Conservation (phyloP, 2,888 invertebrate species). For the Nephrocerus scutellatus region DNA sequence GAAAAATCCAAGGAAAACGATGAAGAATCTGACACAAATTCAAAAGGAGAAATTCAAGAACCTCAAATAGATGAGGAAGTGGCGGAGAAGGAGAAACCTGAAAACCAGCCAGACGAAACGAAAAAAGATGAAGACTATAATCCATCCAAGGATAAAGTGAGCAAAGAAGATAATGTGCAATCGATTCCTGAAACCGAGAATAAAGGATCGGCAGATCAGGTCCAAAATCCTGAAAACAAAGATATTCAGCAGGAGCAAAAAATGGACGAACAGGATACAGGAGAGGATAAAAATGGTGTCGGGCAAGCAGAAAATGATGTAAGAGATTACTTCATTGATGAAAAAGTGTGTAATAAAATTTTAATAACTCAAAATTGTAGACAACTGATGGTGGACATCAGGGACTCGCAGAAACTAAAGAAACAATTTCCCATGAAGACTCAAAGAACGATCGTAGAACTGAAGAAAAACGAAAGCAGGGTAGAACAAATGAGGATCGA, state of each 20-base stretch:
- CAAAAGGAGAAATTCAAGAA: slow-evolving; percentile 38
- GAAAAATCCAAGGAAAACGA: slow-evolving; percentile 28
- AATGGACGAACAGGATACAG: slow-evolving; percentile 51
- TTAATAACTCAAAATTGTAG: too few species aligned
- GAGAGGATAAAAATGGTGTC: slow-evolving; percentile 56
- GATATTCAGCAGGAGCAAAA: slow-evolving; percentile 48
- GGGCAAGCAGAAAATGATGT: slow-evolving; percentile 68
- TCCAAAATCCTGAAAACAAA: slow-evolving; percentile 44
- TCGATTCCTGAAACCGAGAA: slow-evolving; percentile 40
- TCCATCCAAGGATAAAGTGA: slow-evolving; percentile 43
- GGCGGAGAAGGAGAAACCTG: slow-evolving; percentile 57
- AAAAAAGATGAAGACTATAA: slow-evolving; percentile 35
- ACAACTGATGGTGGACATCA: slow-evolving; percentile 59
- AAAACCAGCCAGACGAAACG: slow-evolving; percentile 54
- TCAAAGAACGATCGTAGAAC: slow-evolving; percentile 42
- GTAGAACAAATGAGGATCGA: slow-evolving; percentile 66
- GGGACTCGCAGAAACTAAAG: slow-evolving; percentile 48
- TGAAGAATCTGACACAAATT: slow-evolving; percentile 50
- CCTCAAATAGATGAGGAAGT: slow-evolving; percentile 24
- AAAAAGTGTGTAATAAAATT: too few species aligned
- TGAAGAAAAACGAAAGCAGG: slow-evolving; percentile 62
- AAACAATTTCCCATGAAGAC: slow-evolving; percentile 44
- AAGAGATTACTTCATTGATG: slow-evolving; percentile 9
- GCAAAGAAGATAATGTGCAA: slow-evolving; percentile 45
- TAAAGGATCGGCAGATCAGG: slow-evolving; percentile 43